These are phyloP conservation scores for Probaryconus sp. DNA, from an alignment of 1,140 invertebrate species.

Conservation along the genomic window DNA sequence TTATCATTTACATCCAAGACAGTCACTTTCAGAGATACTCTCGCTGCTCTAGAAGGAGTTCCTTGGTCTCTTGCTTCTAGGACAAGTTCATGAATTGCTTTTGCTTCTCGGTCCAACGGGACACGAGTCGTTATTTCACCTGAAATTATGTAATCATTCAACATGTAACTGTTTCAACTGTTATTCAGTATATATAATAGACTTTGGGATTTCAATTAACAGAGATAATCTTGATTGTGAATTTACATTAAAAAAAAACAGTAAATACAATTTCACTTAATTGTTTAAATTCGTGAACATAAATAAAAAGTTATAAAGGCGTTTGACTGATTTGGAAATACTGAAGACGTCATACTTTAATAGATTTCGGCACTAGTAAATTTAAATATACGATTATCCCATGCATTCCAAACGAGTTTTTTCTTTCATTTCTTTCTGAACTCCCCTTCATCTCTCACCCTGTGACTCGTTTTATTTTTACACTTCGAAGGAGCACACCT, in stretches of 20 bases:
- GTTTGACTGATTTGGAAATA: no score
- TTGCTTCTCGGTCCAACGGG: constrained; percentile 89
- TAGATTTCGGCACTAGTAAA: constrained; percentile 14
- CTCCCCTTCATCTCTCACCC: constrained; percentile 46
- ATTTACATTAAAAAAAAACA: no score
- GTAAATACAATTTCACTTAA: no score
- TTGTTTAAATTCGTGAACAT: no score
- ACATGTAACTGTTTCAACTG: no score
- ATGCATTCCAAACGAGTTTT: constrained; percentile 30
- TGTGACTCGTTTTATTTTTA: constrained; percentile 53
- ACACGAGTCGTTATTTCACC: constrained; percentile 91
- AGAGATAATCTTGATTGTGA: no score
- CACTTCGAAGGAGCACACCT: constrained; percentile 48
- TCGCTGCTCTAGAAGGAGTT: constrained; percentile 83
- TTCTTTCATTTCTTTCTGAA: constrained; percentile 41
- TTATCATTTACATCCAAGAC: constrained; percentile 95
- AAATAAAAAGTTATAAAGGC: no score
- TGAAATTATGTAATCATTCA: constrained; percentile 66
- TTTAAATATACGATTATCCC: constrained; percentile 15
- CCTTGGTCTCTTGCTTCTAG: constrained; percentile 93
- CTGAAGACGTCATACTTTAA: no score
- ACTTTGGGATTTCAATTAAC: no score
- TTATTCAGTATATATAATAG: no score
- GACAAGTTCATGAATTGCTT: constrained; percentile 87
- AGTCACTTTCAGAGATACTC: constrained; percentile 85